A percentile compares a stretch with the other conserved stretches of the same genome.
phyloP scores from a whole-genome alignment of 2,113 vertebrate species.

The Cheirogaleus medius region DNA sequence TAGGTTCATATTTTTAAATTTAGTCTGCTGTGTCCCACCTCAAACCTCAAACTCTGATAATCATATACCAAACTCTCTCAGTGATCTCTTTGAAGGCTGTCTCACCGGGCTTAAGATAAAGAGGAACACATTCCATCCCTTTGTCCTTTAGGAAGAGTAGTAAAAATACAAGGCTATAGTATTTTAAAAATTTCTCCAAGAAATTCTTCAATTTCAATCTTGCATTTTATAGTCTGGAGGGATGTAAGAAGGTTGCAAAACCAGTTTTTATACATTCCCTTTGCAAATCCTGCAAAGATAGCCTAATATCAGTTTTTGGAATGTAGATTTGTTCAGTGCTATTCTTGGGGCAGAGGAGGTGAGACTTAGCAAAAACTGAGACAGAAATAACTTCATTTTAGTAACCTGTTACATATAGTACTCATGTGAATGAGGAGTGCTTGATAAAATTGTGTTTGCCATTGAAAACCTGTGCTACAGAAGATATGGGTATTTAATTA shows the following conservation, averaged over 20 bases:
- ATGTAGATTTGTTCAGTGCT: background rate
- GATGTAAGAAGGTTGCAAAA: background rate
- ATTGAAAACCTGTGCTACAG: background rate
- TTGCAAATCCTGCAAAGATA: background rate
- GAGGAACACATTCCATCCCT: background rate
- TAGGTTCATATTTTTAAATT: background rate
- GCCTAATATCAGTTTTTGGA: background rate
- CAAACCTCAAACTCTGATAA: background rate
- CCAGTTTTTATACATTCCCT: background rate
- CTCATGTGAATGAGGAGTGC: background rate
- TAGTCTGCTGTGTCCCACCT: background rate
- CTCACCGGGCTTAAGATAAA: background rate
- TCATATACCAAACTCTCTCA: background rate
- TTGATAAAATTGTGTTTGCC: background rate
- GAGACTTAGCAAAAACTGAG: background rate
- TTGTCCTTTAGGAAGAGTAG: background rate
- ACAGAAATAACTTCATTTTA: background rate
- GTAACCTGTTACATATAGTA: background rate
- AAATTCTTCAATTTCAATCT: background rate
- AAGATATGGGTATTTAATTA: slow-evolving; percentile 51
- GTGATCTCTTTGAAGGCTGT: background rate
- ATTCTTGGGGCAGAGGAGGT: too few species aligned
- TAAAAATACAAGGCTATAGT: background rate
- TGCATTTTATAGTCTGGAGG: background rate
- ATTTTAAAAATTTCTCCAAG: background rate